phyloP scores from a whole-genome alignment of 2,888 invertebrate species.

The Rhagium mordax region DNA sequence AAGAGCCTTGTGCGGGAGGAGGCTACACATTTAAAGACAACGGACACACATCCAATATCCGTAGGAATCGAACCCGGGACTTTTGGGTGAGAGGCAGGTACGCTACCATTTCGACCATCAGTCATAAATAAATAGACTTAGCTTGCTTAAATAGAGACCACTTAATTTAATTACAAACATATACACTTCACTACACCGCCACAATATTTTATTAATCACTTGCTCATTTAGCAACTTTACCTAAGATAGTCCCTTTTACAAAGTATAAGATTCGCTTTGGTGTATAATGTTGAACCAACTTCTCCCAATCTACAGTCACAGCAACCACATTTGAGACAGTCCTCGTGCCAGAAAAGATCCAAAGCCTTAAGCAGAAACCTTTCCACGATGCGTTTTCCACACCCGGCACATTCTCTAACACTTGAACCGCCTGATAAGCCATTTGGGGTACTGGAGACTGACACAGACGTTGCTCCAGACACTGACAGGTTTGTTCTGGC shows the following conservation, averaged over 20 bases:
- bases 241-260: constrained; percentile 95
- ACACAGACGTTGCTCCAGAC: constrained; percentile 61
- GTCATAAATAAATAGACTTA: too few relatives aligned
- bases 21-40: too few relatives aligned
- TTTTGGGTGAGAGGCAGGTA: too few relatives aligned
- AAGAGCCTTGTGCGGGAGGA: too few relatives aligned
- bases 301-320: constrained; percentile 95
- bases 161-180: neutral
- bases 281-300: constrained; percentile 92
- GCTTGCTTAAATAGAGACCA: neutral
- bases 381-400: constrained; percentile 89
- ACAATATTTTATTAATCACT: neutral
- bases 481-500: constrained; percentile 62
- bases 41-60: too few relatives aligned
- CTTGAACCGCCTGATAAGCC: constrained; percentile 63
- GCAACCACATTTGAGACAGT: constrained; percentile 93
- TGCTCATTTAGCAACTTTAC: constrained; percentile 68
- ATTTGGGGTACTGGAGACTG: constrained; percentile 62
- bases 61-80: too few relatives aligned
- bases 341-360: constrained; percentile 95
- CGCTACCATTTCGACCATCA: too few relatives aligned
- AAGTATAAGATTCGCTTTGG: constrained; percentile 91
- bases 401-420: constrained; percentile 84
- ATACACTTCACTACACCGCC: neutral
- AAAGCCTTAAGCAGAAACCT: constrained; percentile 85